Conservation (phyloP, 2,113 vertebrate genomes). For the Phylloscopus whistleri region DNA sequence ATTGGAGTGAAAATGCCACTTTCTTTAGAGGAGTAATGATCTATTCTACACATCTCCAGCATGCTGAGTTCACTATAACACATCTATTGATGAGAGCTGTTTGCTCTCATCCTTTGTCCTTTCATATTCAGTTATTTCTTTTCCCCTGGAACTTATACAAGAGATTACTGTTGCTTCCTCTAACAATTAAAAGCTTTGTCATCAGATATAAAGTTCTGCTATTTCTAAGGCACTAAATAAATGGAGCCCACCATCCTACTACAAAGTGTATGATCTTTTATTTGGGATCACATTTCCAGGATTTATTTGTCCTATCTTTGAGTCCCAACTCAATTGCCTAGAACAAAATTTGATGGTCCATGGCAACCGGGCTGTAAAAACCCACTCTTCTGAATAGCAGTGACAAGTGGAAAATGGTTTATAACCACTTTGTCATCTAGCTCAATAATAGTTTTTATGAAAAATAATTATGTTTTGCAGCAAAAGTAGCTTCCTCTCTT, state of each 20-base stretch:
- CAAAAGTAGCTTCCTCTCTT: conserved; percentile 48
- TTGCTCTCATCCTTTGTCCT: conserved; percentile 16
- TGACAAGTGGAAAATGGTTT: conserved; percentile 35
- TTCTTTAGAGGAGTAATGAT: neutral
- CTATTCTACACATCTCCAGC: neutral
- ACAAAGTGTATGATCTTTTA: neutral
- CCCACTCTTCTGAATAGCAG: neutral
- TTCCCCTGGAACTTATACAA: neutral
- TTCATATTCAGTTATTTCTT: conserved; percentile 25
- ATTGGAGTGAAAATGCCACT: neutral
- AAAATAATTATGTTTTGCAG: conserved; percentile 52
- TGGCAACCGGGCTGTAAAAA: conserved; percentile 2
- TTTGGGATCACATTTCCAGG: neutral
- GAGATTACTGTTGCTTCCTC: neutral
- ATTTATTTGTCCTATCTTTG: conserved; percentile 10
- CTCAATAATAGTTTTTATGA: conserved; percentile 12
- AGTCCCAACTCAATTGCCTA: neutral
- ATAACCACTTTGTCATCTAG: conserved; percentile 5
- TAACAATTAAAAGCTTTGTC: conserved; percentile 24
- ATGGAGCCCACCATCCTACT: neutral
- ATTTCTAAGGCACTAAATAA: conserved; percentile 37
- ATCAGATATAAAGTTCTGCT: conserved; percentile 11
- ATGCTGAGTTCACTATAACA: neutral
- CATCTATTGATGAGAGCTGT: neutral
- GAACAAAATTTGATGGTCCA: conserved; percentile 13